Conservation (phyloP, 2,888 invertebrate genomes). For the Galeruca laticollis region DNA sequence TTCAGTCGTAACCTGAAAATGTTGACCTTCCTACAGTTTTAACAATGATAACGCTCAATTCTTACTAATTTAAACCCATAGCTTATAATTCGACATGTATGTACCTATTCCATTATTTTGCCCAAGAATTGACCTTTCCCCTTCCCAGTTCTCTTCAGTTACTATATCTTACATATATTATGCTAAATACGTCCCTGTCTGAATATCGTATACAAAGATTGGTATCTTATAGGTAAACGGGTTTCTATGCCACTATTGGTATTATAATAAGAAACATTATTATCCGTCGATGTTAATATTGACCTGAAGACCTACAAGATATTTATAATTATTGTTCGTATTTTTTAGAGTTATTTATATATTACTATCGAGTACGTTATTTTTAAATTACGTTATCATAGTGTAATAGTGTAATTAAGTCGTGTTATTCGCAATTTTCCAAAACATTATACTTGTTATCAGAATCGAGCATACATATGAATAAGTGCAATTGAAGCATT, state of each 20-base stretch:
- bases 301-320: constrained; percentile 8
- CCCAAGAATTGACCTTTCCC: too few species aligned
- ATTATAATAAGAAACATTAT: not conserved
- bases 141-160: too few species aligned
- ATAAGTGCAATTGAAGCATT: not conserved
- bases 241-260: constrained; percentile 8
- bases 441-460: not conserved
- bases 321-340: not conserved
- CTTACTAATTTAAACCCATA: too few species aligned
- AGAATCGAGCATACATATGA: not conserved
- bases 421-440: not conserved
- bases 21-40: too few species aligned
- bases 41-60: too few species aligned
- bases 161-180: too few species aligned
- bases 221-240: not conserved
- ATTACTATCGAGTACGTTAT: not conserved
- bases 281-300: not conserved
- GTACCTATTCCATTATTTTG: too few species aligned
- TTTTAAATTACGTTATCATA: not conserved
- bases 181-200: constrained; percentile 1
- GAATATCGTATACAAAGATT: constrained; percentile 1
- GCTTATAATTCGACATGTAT: too few species aligned
- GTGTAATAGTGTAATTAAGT: not conserved
- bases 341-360: not conserved
- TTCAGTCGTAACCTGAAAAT: too few species aligned